Conservation (phyloP, 2,797 vertebrate genomes). For the Chrosomus eos region DNA sequence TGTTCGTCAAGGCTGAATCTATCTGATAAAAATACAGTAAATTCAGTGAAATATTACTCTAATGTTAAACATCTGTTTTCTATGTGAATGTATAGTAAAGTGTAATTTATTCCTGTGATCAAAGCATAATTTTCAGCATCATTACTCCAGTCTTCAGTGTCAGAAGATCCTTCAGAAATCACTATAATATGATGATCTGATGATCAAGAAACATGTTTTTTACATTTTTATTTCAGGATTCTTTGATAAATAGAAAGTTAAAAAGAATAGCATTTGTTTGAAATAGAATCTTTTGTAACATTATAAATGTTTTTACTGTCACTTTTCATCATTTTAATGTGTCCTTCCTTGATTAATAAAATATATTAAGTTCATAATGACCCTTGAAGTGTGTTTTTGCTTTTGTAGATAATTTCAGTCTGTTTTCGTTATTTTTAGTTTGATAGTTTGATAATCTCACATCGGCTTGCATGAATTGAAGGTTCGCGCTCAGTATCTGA, state of each 20-base stretch:
- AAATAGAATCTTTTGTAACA: background rate
- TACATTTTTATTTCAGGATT: background rate
- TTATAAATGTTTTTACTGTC: background rate
- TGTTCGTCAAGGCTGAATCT: background rate
- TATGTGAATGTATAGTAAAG: background rate
- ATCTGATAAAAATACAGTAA: background rate
- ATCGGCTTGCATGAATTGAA: background rate
- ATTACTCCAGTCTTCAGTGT: too few species aligned
- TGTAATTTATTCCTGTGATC: too few species aligned
- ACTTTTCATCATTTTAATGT: background rate
- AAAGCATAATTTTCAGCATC: too few species aligned
- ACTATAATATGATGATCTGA: too few species aligned
- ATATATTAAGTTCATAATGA: background rate
- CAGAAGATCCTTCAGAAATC: too few species aligned
- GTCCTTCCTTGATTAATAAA: background rate
- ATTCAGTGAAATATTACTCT: accelerated
- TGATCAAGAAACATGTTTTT: too few species aligned
- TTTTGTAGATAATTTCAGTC: background rate
- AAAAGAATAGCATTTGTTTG: background rate
- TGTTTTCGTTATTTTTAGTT: background rate
- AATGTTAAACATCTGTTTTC: accelerated
- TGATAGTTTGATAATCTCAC: background rate
- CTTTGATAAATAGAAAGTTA: background rate
- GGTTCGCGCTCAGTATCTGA: background rate
- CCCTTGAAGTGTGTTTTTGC: background rate